Evolutionary conservation across 2,113 vertebrate genomes (phyloP).

Genomic region (Aegithalos caudatus): DNA sequence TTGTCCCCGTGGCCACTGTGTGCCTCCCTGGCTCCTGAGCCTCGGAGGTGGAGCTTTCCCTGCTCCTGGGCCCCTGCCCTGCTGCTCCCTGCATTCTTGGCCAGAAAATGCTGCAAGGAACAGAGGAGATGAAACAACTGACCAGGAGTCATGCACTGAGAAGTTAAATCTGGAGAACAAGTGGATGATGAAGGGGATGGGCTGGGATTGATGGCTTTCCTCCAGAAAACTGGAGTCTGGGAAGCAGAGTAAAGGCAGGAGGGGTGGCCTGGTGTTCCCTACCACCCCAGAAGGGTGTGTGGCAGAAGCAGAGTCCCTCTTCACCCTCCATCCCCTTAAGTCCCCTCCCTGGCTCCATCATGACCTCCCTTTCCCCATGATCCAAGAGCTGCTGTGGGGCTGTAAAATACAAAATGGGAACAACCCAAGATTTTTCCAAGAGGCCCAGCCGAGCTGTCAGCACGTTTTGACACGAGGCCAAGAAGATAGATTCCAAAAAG

Average conservation of each 20-base stretch:
- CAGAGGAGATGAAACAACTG: not conserved
- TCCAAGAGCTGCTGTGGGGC: not conserved
- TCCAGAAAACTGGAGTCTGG: not conserved
- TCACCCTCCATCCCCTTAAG: not conserved
- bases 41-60: not conserved
- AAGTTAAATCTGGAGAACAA: not conserved
- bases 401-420: not conserved
- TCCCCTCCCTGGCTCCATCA: not conserved
- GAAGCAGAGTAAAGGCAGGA: not conserved
- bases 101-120: not conserved
- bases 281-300: not conserved
- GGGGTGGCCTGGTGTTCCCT: accelerated
- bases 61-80: not conserved
- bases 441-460: not conserved
- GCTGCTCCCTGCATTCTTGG: too few relatives aligned
- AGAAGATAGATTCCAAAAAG: not conserved
- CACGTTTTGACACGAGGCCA: not conserved
- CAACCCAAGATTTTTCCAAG: not conserved
- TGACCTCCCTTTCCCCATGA: not conserved
- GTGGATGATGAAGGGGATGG: not conserved
- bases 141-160: not conserved
- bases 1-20: not conserved
- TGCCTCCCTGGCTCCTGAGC: not conserved
- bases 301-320: not conserved
- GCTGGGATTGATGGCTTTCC: not conserved